These are phyloP conservation scores for Acrobasis consociella DNA, from an alignment of 2,888 invertebrate genomes.

Conservation along the genomic window DNA sequence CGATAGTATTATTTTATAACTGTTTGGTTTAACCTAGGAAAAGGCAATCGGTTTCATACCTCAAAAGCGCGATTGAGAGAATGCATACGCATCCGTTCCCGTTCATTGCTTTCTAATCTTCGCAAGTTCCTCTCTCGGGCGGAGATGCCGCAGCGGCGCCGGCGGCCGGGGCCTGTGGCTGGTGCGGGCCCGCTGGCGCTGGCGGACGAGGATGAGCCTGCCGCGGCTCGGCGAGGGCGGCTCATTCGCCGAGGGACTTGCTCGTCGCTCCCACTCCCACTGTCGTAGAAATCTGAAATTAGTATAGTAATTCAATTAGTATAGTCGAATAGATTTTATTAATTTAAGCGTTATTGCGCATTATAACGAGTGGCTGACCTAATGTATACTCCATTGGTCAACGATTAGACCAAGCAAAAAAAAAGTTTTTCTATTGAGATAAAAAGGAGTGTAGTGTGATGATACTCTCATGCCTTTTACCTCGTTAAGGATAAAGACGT, in stretches of 20 bases:
- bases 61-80: constrained; percentile 95
- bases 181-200: constrained; percentile 44
- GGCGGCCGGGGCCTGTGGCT: constrained; percentile 64
- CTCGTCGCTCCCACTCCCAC: constrained; percentile 70
- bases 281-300: constrained; percentile 70
- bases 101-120: constrained; percentile 94
- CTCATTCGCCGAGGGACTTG: constrained; percentile 52
- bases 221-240: constrained; percentile 57
- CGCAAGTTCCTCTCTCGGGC: constrained; percentile 93
- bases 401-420: too few species aligned
- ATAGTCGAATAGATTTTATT: too few species aligned
- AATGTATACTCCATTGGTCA: too few species aligned
- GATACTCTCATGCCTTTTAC: too few species aligned
- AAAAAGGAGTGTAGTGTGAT: too few species aligned
- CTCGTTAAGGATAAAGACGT: too few species aligned
- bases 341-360: too few species aligned
- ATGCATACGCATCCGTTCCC: constrained; percentile 96
- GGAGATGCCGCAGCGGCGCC: constrained; percentile 89
- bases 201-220: constrained; percentile 58
- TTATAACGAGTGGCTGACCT: too few species aligned
- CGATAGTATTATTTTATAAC: too few species aligned
- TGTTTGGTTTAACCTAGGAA: too few species aligned
- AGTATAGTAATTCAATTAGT: too few species aligned
- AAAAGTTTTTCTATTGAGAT: too few species aligned
- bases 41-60: constrained; percentile 61